Evolutionary conservation across 1,140 invertebrate species (phyloP), one percentile per base, ranked within the genome.

Genomic region (Drosophila melanogaster): DNA sequence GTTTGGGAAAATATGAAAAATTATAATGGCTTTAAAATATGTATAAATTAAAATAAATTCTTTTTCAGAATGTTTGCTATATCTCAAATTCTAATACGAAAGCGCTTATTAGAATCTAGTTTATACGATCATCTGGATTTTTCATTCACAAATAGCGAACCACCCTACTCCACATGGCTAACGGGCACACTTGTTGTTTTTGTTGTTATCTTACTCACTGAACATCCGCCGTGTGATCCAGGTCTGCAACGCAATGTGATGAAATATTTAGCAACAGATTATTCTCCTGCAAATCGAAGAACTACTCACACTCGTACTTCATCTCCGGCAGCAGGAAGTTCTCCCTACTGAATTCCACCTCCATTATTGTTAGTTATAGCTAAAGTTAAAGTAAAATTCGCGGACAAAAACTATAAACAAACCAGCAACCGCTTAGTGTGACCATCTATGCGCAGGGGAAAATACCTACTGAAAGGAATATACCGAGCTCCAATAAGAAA

Each of bases 211-310:
- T 96, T 96, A 95, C 97, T 97, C 94, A 98, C 97, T 99, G 98
- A 24, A 99, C 97, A 94, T 99, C 98, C 4, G 98, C 98, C 30
- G 98, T 98, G 90, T 99, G 98, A 90, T 99, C 98, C 83, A 99
- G 94, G 95, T 99, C 97, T 98, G 93, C 64, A 96, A 86, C 3
- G 37, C 64, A 96, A 86, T 8, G 33, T 69, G 7, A 24, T 62
- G 58, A 53, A 72, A 35, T 15, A 47, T 1, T 33, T 38, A 90
- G 81, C 35, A 70, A 61, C 66, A 79, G 64, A 30, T 59, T 57
- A 49, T 46, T 33, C 22, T 43, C 51, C 8, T 6, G 0, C 2
- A 14, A 14, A 19, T 7, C 1, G 7, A 12, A 4, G 6, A 10
- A 49, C 11, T 55, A 81, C 91, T 92, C 43, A 92, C 92, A 92